Base-by-base conservation (phyloP, 53 echinoderm and acorn worm genomes). In the Astropecten irregularis region DNA sequence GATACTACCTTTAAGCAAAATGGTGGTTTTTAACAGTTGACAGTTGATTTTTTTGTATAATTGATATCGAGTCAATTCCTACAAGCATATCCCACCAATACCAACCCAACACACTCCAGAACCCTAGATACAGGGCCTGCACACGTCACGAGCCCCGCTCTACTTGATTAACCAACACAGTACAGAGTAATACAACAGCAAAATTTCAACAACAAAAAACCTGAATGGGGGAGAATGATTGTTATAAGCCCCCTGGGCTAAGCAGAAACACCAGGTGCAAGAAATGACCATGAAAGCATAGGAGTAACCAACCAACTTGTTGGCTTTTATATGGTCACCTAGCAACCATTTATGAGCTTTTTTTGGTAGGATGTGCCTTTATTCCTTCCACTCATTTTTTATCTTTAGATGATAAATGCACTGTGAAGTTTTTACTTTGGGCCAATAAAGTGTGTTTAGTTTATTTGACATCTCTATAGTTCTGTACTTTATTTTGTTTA, bases 201-300 rank as follows among this genome's bases (percentile, higher is more conserved):
- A n/a, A n/a, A n/a, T n/a, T n/a, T n/a, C n/a, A n/a, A n/a, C n/a
- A n/a, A n/a, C n/a, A n/a, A n/a, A n/a, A n/a, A n/a, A n/a, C n/a
- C 11, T 8, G 11, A 42, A 42, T 6, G 64, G 37, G 36, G 46
- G 28, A 26, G n/a, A 66, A 66, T 66, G 31, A 79, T 79, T 46
- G 44, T 79, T 61, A 15, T 42, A 40, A 46, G 40, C 30, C 48
- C 79, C 79, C 61, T 2, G 27, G 79, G 79, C 79, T 27, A 62
- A 56, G 58, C 60, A 38, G 32, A 46, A 40, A 62, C 79, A 62
- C 79, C 79, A 79, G 79, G 79, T 79, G 79, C 79, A 79, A 48
- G 23, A 79, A 60, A 61, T 79, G 60, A 79, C 79, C 62, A 74
- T 59, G 62, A 61, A 79, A 56, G 62, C 57, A 79, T 3, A 8